Evolutionary conservation across 2,797 vertebrate genomes (phyloP), one percentile per base, ranked within the genome.

Genomic region (Falco rusticolus): DNA sequence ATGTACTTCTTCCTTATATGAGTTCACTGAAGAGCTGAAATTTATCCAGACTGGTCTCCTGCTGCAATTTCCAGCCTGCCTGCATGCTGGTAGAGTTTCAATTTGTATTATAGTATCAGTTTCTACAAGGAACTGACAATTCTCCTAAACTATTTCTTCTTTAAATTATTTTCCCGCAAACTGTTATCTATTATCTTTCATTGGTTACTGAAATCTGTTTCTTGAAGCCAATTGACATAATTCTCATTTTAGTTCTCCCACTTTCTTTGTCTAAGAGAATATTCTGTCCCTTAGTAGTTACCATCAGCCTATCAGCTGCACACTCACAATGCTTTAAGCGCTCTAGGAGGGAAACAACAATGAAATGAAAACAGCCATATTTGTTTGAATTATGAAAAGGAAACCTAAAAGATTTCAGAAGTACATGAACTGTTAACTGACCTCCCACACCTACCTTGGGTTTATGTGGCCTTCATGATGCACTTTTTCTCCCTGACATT

Each of bases 401-500:
- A 75, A 87, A 86, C 17, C 21, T 80, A 24, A 76, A 87, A 41
- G 15, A 51, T 93, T 95, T 87, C 63, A 60, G 71, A 85, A 93
- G 74, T 47, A 87, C 48, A 43, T 48, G 60, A 79, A 65, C 25
- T 77, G 16, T 71, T 89, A 88, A 48, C 47, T 77, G 70, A 59
- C 34, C 45, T 93, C 70, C n/a, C 33, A 29, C 34, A 59, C 26
- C 74, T 61, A 19, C 75, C 28, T 37, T 50, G 64, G 54, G 60
- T 89, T 25, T 87, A 4, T 21, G 34, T 59, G 63, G 34, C 68
- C 47, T 88, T 71, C n/a, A 29, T 76, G 83, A 79, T 53, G 68
- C n/a, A 21, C 16, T 22, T 87, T 92, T 25, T 89, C 64, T 88
- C 95, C 70, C 86, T 96, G 91, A 95, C 53, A 87, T 94, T 97